phyloP scores from a whole-genome alignment of 1,140 invertebrate genomes.

The Harpegnathos saltator region DNA sequence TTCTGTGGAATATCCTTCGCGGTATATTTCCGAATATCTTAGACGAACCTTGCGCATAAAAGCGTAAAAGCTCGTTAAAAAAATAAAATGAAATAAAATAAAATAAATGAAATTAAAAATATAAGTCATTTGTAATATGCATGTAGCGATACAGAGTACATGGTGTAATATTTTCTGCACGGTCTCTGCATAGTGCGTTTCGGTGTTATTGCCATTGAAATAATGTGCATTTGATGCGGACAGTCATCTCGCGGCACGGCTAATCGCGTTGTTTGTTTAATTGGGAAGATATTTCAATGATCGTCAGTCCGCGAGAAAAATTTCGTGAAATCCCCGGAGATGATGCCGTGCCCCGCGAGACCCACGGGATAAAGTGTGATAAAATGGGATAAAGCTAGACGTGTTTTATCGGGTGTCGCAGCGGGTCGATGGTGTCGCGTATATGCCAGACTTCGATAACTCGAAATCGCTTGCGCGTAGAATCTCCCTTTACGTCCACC shows the following conservation, averaged over 20 bases:
- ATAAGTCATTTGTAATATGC: too few relatives aligned
- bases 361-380: conserved; percentile 41
- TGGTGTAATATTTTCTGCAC: too few relatives aligned
- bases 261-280: conserved; percentile 6
- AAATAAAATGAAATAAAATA: too few relatives aligned
- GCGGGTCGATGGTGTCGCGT: conserved; percentile 68
- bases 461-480: conserved; percentile 44
- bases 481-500: not conserved
- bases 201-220: not conserved
- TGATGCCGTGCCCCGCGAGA: not conserved
- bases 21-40: not conserved
- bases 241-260: not conserved
- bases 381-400: conserved; percentile 38
- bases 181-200: not conserved
- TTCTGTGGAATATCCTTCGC: too few relatives aligned
- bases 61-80: too few relatives aligned
- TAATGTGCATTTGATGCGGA: not conserved
- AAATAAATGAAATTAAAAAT: too few relatives aligned
- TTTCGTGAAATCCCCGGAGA: conserved; percentile 20
- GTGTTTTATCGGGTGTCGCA: conserved; percentile 67
- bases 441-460: conserved; percentile 73
- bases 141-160: too few relatives aligned
- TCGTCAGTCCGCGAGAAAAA: not conserved
- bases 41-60: not conserved
- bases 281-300: not conserved